These are phyloP conservation scores for Drosophila macrospina DNA, from an alignment of 2,888 invertebrate genomes.

Conservation along the genomic window DNA sequence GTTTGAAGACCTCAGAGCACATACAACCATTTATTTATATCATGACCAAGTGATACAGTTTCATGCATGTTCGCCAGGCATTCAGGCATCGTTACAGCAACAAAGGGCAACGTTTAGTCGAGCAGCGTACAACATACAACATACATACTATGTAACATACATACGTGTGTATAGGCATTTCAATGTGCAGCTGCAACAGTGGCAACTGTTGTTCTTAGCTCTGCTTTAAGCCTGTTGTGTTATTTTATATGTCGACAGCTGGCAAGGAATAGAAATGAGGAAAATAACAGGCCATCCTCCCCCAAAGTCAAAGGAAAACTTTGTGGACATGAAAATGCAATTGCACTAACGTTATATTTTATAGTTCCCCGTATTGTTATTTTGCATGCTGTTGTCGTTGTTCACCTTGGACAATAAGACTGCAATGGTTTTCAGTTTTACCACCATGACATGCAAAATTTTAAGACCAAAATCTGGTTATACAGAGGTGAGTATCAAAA, in stretches of 20 bases:
- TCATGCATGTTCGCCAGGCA: conserved; percentile 65
- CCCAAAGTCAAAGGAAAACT: conserved; percentile 28
- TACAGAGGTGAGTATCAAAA: no score
- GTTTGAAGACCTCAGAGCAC: conserved; percentile 15
- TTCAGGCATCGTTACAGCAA: conserved; percentile 45
- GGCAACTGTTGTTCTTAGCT: conserved; percentile 6
- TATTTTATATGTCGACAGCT: conserved; percentile 38
- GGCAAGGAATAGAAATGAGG: conserved; percentile 21
- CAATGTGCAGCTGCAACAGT: conserved; percentile 17
- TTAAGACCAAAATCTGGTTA: neutral
- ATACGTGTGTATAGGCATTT: conserved; percentile 4
- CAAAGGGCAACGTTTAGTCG: conserved; percentile 56
- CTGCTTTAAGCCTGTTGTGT: conserved; percentile 10
- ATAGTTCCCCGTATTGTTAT: conserved; percentile 8
- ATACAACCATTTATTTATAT: neutral
- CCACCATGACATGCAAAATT: conserved; percentile 15
- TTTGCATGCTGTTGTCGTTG: conserved; percentile 20
- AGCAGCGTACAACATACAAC: conserved; percentile 22
- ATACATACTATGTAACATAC: conserved; percentile 1
- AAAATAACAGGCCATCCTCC: conserved; percentile 21
- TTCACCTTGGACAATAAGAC: conserved; percentile 22
- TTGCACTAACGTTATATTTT: conserved; percentile 29
- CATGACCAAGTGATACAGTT: conserved; percentile 67
- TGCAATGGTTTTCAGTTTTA: conserved; percentile 9
- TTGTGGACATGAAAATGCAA: conserved; percentile 56